Percentiles rank a stretch among this genome's conserved stretches.
Conservation (phyloP, 1,140 invertebrate genomes). For the Goniozus legneri region DNA sequence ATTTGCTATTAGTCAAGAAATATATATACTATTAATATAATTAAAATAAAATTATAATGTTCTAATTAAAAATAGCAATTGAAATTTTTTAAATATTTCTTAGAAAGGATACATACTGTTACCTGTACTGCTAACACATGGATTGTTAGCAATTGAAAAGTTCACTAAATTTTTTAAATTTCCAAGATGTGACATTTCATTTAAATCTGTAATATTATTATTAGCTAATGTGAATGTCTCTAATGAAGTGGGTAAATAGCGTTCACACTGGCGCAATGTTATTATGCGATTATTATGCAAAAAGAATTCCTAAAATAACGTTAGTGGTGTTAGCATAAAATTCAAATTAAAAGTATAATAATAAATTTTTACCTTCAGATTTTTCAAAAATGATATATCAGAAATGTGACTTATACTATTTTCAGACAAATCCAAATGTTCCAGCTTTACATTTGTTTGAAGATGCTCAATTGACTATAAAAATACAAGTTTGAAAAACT, state of each 20-base stretch:
- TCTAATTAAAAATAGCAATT: too few species aligned
- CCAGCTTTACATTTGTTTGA: conserved; percentile 73
- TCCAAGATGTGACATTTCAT: conserved; percentile 79
- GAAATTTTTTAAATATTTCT: not conserved
- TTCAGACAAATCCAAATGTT: conserved; percentile 82
- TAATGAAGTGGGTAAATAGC: conserved; percentile 73
- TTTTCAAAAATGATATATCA: conserved; percentile 78
- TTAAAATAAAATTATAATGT: conserved; percentile 9
- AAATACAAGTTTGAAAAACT: conserved; percentile 8
- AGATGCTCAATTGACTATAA: conserved; percentile 82
- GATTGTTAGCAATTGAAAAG: conserved; percentile 82
- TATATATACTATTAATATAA: conserved; percentile 27
- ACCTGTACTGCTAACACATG: conserved; percentile 71
- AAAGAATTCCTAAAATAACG: conserved; percentile 70
- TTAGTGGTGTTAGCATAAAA: conserved; percentile 10
- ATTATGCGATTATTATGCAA: conserved; percentile 83
- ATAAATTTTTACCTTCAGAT: conserved; percentile 65
- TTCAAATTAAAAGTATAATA: conserved; percentile 11
- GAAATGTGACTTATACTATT: conserved; percentile 81
- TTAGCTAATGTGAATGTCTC: conserved; percentile 76
- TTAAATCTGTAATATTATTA: conserved; percentile 82
- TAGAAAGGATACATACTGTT: conserved; percentile 69
- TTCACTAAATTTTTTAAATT: conserved; percentile 73
- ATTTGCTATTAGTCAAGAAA: conserved; percentile 51
- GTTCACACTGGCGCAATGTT: conserved; percentile 75